phyloP scores from a whole-genome alignment of 1,140 invertebrate genomes.

The Oryctes rhinoceros region DNA sequence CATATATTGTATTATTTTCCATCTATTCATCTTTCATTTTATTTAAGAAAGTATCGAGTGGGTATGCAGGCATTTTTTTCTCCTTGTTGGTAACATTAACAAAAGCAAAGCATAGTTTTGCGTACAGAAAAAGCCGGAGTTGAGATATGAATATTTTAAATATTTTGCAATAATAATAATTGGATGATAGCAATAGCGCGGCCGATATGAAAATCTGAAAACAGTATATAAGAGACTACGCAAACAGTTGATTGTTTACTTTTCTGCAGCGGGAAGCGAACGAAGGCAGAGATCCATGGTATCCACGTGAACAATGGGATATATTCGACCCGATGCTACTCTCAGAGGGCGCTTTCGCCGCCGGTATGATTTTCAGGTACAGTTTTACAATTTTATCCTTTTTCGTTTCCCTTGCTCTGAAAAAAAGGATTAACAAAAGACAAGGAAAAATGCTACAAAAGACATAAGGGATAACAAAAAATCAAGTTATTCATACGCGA shows the following conservation, averaged over 20 bases:
- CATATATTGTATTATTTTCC: no score
- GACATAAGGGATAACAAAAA: neutral
- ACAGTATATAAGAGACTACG: no score
- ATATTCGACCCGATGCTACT: constrained; percentile 94
- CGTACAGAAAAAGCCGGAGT: no score
- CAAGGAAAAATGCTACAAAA: neutral
- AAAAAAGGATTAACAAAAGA: constrained; percentile 15
- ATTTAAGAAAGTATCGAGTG: no score
- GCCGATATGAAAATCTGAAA: no score
- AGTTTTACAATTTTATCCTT: neutral
- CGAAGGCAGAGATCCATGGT: constrained; percentile 78
- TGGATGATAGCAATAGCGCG: neutral
- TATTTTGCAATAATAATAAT: neutral
- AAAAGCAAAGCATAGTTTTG: no score
- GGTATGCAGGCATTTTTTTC: no score
- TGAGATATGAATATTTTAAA: no score
- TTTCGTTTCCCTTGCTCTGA: neutral
- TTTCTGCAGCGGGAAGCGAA: constrained; percentile 73
- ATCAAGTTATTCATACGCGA: neutral
- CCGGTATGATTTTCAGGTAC: constrained; percentile 90
- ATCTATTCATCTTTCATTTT: no score
- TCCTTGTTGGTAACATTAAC: no score
- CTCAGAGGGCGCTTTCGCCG: constrained; percentile 94
- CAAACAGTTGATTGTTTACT: neutral
- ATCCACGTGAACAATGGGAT: constrained; percentile 87